Evolutionary conservation across 37 sponge, comb jelly and placozoan genomes (phyloP), one percentile per base, ranked within the genome.

Genomic region (Tethya wilhelma): DNA sequence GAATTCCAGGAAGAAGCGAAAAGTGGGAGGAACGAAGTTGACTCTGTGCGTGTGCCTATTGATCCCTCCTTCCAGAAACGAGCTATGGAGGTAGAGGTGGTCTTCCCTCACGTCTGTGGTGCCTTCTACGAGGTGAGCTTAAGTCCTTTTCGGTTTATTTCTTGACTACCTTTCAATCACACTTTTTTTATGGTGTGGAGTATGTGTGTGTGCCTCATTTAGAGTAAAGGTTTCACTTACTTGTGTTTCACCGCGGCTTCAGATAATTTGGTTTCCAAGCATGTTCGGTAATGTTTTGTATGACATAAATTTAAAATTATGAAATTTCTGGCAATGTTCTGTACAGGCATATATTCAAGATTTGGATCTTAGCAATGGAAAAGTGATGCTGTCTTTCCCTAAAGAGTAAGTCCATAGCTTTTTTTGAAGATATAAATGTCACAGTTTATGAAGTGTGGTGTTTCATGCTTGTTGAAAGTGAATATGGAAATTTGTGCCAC

Each of bases 51-150:
- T n/a, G n/a, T n/a, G n/a, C n/a, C n/a, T n/a, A n/a, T n/a, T n/a
- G n/a, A n/a, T n/a, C n/a, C n/a, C n/a, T n/a, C n/a, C n/a, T n/a
- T n/a, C n/a, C n/a, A n/a, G n/a, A n/a, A n/a, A n/a, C n/a, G n/a
- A n/a, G n/a, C n/a, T n/a, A 83, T 83, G 80, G 84, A 91, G 38
- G 87, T 92, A 0, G 93, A 92, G 53, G 93, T 84, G 29, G 81
- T 87, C 34, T 74, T 92, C 40, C 93, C 88, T 0, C 79, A 84
- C 5, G 69, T 92, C 2, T 92, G 93, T 69, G 93, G 93, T 12
- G 93, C 93, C 33, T 92, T 84, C 64, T 92, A 92, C 38, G 28
- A 83, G 81, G 93, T 87, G 59, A 78, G 84, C 32, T 1, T 20
- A 43, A n/a, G n/a, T n/a, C n/a, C n/a, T n/a, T n/a, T n/a, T n/a